Base-by-base conservation (phyloP, 2,797 vertebrate genomes). In the Eospalax fontanierii region DNA sequence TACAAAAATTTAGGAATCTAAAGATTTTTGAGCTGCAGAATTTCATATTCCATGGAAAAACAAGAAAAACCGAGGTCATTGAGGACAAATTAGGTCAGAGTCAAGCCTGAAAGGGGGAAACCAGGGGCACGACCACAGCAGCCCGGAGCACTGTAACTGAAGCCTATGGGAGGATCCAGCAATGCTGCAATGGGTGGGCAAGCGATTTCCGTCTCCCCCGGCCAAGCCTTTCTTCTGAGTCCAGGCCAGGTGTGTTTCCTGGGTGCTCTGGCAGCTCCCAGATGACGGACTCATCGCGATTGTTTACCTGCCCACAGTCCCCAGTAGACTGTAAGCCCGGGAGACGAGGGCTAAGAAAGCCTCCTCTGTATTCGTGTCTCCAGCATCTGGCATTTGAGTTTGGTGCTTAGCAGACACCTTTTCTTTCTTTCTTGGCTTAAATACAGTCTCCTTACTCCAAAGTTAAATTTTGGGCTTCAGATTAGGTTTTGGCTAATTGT, bases 261-360 rank as follows among this genome's bases (percentile, higher is more conserved):
- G 11, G 59, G 7, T 85, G 3, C 26, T 68, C 59, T 66, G 61
- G 28, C 50, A 71, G 63, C 46, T 95, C 81, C 66, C 38, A 7
- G 11, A 21, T 24, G 54, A 24, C 35, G 33, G 50, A 6, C 57
- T 38, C 5, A 46, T 26, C 66, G n/a, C 35, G 83, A 54, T 83
- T 95, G 82, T 96, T 94, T 93, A 90, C 78, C 70, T 92, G 57
- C 19, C 65, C 12, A 1, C 22, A 68, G 66, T 90, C 57, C 89
- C 78, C 92, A 68, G 2, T 0, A 81, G 94, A 94, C 73, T 57
- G 4, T 35, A 54, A 24, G 46, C 54, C 68, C 86, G 59, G 5
- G 83, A 63, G 46, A 73, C 28, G 50, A 89, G n/a, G 12, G 68
- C 18, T 50, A 75, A 87, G 63, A 43, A 73, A 59, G 7, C 43